Percentiles rank a stretch among this genome's conserved stretches.
Evolutionary conservation across 2,113 vertebrate species (phyloP).

Genomic region (Thamnophis sirtalis): DNA sequence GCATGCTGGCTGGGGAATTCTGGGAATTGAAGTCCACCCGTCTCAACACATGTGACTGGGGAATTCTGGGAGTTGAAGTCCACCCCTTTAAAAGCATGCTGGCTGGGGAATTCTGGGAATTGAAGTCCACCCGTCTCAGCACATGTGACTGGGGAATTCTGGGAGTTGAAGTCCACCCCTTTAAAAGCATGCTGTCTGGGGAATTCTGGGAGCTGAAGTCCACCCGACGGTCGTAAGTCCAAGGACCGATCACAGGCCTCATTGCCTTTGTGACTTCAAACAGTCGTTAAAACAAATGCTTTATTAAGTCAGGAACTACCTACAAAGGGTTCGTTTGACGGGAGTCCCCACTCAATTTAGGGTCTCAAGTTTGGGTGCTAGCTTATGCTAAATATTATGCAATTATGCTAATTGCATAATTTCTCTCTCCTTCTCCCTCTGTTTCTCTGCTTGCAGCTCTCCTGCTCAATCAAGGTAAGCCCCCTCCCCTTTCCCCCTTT

Average conservation of each 20-base stretch:
- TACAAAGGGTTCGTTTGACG: neutral
- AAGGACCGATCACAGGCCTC: neutral
- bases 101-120: too few species aligned
- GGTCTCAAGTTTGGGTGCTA: neutral
- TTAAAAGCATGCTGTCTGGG: neutral
- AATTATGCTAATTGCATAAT: neutral
- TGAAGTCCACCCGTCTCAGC: neutral
- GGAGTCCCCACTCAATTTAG: slow-evolving; percentile 69
- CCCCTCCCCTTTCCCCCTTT: neutral
- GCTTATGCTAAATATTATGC: neutral
- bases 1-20: too few species aligned
- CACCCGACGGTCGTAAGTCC: neutral
- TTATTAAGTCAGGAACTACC: neutral
- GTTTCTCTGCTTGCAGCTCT: slow-evolving; percentile 34
- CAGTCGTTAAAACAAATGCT: neutral
- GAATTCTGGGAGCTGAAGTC: too few species aligned
- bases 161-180: neutral
- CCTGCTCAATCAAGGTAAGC: slow-evolving; percentile 83
- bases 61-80: too few species aligned
- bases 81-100: too few species aligned
- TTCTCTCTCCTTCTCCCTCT: neutral
- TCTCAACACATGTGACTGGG: too few species aligned
- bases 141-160: too few species aligned
- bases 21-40: too few species aligned
- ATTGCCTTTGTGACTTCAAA: neutral